These are phyloP conservation scores for Allophyes oxyacanthae DNA, from an alignment of 2,888 invertebrate species.

Conservation along the genomic window DNA sequence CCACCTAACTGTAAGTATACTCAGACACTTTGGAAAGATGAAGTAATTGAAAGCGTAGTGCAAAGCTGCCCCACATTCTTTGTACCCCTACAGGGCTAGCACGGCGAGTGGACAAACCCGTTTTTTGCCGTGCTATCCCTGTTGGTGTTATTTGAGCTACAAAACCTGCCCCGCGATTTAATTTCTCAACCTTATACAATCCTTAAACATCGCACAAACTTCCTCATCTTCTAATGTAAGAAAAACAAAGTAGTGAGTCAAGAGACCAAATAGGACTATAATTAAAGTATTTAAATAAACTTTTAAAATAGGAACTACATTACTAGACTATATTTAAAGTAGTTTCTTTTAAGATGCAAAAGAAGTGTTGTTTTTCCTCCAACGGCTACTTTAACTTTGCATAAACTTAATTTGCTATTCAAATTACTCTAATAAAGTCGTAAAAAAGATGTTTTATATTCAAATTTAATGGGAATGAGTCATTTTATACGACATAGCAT, in stretches of 20 bases:
- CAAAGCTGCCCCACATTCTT: too few relatives aligned
- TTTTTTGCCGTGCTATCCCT: too few relatives aligned
- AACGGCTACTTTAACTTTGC: constrained; percentile 2
- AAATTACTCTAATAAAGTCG: too few relatives aligned
- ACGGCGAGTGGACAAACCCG: too few relatives aligned
- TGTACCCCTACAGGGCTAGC: background rate
- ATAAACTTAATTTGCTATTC: background rate
- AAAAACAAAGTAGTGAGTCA: constrained; percentile 1
- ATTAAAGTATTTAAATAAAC: constrained; percentile 20
- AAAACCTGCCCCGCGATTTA: background rate
- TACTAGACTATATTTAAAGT: background rate
- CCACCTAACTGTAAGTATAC: too few relatives aligned
- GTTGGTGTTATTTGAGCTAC: background rate
- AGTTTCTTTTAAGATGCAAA: background rate
- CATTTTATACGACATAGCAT: too few relatives aligned
- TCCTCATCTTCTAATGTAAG: too few relatives aligned
- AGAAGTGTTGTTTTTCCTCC: background rate
- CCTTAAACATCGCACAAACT: too few relatives aligned
- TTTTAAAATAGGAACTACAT: constrained; percentile 1
- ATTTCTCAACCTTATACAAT: background rate
- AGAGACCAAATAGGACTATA: constrained; percentile 19
- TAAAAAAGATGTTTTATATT: too few relatives aligned
- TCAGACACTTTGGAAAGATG: too few relatives aligned
- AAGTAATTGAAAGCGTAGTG: too few relatives aligned
- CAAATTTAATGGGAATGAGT: too few relatives aligned